Evolutionary conservation across 1,140 invertebrate genomes (phyloP), one percentile per base, ranked within the genome.

Genomic region (Globodera rostochiensis): DNA sequence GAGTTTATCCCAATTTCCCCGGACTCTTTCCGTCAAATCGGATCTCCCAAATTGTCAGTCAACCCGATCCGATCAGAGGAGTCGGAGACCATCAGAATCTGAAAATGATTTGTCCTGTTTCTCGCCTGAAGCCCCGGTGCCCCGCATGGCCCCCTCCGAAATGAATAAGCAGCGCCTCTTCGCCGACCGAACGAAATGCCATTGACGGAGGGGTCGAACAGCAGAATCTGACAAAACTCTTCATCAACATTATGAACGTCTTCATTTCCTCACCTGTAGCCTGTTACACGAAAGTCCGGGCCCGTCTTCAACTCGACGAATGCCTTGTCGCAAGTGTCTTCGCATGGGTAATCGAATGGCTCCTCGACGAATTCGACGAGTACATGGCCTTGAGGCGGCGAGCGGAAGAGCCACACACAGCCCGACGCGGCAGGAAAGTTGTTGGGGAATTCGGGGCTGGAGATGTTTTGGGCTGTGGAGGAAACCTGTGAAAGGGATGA

Each of bases 241-340:
- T 19, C 11, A 64, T 19, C 11, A 64, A 60, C 15, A 84, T 6
- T 11, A 49, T 67, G 70, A 82, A 21, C 66, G 80, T 71, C 80
- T n/a, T 25, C 15, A 49, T 11, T 57, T 19, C 36, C 50, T 57
- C 21, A 86, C 57, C 87, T 53, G 76, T 87, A 87, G 13, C 87
- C 86, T n/a, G 85, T 87, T 21, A 74, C 49, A 21, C 85, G 76
- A 70, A 88, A 87, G 73, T 87, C 83, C 7, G 74, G 76, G 9
- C 76, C 76, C n/a, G 67, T 53, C 60, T 87, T 90, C 11, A 89
- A 66, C 78, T 89, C 88, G 15, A 89, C 87, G 76, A 81, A 89
- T 6, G 88, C 87, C 66, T 85, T 87, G 64, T 90, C 88, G 60
- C 88, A 89, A 11, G 88, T 88, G 66, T 89, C 88, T 79, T 88